Evolutionary conservation across 1,140 invertebrate species (phyloP).

Genomic region (Pogonognathellus flavescens): DNA sequence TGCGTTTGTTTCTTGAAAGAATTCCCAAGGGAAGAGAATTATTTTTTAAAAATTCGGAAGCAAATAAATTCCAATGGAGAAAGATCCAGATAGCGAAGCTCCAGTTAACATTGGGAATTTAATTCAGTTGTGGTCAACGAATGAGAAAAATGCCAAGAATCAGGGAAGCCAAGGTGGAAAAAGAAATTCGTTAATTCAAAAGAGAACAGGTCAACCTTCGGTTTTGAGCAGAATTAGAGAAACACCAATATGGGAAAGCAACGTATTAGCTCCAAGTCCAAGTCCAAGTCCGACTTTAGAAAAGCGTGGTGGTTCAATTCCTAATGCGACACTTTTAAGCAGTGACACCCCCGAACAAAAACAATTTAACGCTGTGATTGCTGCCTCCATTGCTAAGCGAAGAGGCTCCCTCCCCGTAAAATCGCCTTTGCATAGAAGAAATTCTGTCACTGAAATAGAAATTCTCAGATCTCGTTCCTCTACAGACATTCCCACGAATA

Average conservation of each 20-base stretch:
- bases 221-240: constrained; percentile 25
- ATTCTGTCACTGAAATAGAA: background rate
- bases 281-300: background rate
- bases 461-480: constrained; percentile 1
- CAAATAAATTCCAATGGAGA: too few relatives aligned
- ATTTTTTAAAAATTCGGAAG: too few relatives aligned
- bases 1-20: too few relatives aligned
- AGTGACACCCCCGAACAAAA: background rate
- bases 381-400: background rate
- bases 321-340: background rate
- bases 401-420: constrained; percentile 1
- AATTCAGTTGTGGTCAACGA: background rate
- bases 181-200: background rate
- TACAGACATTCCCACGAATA: background rate
- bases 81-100: too few relatives aligned
- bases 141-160: background rate
- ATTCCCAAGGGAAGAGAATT: too few relatives aligned
- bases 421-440: background rate
- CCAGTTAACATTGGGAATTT: too few relatives aligned
- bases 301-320: background rate
- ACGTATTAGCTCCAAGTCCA: background rate
- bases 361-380: background rate
- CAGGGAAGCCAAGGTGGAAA: background rate
- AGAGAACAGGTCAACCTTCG: background rate
- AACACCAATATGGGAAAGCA: constrained; percentile 39